These are phyloP conservation scores for Parotia lawesii DNA, from an alignment of 2,113 vertebrate species.

Conservation along the genomic window DNA sequence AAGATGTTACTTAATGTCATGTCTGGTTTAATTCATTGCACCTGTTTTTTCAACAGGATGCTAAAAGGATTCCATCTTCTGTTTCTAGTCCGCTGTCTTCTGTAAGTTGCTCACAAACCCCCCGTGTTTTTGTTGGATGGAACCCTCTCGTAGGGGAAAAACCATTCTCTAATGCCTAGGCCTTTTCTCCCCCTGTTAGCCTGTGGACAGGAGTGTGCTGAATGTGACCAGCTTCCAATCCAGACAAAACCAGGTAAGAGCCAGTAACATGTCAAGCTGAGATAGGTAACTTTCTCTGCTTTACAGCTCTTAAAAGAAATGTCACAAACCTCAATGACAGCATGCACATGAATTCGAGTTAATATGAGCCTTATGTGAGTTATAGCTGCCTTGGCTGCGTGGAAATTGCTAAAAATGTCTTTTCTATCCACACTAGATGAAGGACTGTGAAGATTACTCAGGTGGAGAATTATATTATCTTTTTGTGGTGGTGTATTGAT, in stretches of 20 bases:
- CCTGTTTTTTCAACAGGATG: conserved; percentile 80
- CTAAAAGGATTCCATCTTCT: conserved; percentile 89
- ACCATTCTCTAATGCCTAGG: background rate
- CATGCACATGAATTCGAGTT: background rate
- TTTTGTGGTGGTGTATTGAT: background rate
- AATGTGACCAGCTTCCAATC: conserved; percentile 71
- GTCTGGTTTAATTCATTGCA: background rate
- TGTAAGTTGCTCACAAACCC: conserved; percentile 75
- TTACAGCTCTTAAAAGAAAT: background rate
- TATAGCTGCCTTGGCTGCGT: background rate
- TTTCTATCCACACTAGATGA: background rate
- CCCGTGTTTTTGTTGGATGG: background rate
- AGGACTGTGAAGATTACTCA: background rate
- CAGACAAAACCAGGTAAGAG: conserved; percentile 84
- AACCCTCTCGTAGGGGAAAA: background rate
- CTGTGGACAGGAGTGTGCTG: conserved; percentile 75
- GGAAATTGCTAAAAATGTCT: background rate
- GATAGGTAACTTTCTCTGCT: background rate
- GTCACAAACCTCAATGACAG: background rate
- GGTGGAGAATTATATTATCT: background rate
- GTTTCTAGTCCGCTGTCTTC: conserved; percentile 76
- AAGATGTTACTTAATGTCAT: background rate
- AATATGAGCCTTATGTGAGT: background rate
- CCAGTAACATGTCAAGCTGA: background rate
- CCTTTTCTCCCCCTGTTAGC: conserved; percentile 67